Conservation (phyloP, 2,888 invertebrate species). For the Acholoe squamosa region DNA sequence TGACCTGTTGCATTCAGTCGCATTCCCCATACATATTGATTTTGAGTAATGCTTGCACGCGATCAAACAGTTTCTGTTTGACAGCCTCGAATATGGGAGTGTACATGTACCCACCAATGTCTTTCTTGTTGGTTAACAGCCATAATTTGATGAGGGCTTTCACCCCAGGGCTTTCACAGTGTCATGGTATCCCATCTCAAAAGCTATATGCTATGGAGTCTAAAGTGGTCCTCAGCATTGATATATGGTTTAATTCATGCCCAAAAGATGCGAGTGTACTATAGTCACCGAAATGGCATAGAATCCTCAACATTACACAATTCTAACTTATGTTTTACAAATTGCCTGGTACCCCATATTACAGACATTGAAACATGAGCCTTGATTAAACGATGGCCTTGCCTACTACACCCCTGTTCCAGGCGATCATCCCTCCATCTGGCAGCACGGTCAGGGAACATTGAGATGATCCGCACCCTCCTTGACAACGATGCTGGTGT, state of each 20-base stretch:
- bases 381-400: too few relatives aligned
- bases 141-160: slow-evolving; percentile 28
- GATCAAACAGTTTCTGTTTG: slow-evolving; percentile 2
- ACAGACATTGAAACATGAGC: too few relatives aligned
- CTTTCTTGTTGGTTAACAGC: not conserved
- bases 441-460: slow-evolving; percentile 19
- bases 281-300: too few relatives aligned
- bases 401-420: not conserved
- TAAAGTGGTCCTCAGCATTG: slow-evolving; percentile 53
- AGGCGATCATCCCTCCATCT: slow-evolving; percentile 32
- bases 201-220: slow-evolving; percentile 35
- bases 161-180: too few relatives aligned
- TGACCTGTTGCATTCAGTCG: too few relatives aligned
- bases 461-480: not conserved
- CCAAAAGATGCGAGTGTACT: too few relatives aligned
- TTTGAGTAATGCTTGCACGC: slow-evolving; percentile 15
- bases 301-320: too few relatives aligned
- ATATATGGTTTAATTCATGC: too few relatives aligned
- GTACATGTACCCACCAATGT: slow-evolving; percentile 52
- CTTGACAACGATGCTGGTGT: not conserved
- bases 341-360: too few relatives aligned
- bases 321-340: too few relatives aligned
- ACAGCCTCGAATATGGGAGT: slow-evolving; percentile 35
- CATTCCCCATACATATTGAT: slow-evolving; percentile 5
- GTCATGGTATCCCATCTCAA: slow-evolving; percentile 39